Percentiles rank a stretch among this genome's conserved stretches.
These are phyloP conservation scores for Artibeus jamaicensis DNA, from an alignment of 2,797 vertebrate species.

Conservation along the genomic window DNA sequence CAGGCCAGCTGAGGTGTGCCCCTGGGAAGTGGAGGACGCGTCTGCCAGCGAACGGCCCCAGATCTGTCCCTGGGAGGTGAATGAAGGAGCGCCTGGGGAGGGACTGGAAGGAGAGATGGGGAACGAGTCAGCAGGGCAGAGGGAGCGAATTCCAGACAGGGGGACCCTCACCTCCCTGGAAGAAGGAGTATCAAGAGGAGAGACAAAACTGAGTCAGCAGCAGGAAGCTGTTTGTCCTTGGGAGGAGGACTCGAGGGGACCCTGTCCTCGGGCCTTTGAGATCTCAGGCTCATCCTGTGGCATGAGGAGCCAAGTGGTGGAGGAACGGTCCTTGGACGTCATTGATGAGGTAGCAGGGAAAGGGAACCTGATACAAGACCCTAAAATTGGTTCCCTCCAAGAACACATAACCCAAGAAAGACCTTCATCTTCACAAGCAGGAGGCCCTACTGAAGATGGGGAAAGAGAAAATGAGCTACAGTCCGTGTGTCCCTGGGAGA, in stretches of 20 bases:
- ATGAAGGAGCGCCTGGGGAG: not conserved
- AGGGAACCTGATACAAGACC: not conserved
- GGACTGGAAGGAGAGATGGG: not conserved
- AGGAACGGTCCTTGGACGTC: not conserved
- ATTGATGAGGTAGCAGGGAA: not conserved
- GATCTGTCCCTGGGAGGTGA: slow-evolving; percentile 82
- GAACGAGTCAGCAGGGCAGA: not conserved
- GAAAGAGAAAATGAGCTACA: not conserved
- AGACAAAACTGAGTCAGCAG: slow-evolving; percentile 56
- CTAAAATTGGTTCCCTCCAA: not conserved
- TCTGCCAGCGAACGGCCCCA: slow-evolving; percentile 74
- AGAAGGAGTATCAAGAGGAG: slow-evolving; percentile 53
- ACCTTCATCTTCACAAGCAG: not conserved
- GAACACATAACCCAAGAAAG: not conserved
- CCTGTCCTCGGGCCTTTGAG: not conserved
- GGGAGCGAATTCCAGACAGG: not conserved
- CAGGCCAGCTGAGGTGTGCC: slow-evolving; percentile 69
- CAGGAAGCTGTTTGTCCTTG: slow-evolving; percentile 59
- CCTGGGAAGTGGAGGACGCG: slow-evolving; percentile 75
- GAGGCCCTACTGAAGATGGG: not conserved
- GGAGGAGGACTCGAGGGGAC: slow-evolving; percentile 42
- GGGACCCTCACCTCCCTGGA: not conserved
- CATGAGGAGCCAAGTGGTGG: not conserved
- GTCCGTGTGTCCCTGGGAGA: not conserved
- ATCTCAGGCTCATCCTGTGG: not conserved